Base-by-base conservation (phyloP, 2,113 vertebrate genomes). In the Limanda limanda region DNA sequence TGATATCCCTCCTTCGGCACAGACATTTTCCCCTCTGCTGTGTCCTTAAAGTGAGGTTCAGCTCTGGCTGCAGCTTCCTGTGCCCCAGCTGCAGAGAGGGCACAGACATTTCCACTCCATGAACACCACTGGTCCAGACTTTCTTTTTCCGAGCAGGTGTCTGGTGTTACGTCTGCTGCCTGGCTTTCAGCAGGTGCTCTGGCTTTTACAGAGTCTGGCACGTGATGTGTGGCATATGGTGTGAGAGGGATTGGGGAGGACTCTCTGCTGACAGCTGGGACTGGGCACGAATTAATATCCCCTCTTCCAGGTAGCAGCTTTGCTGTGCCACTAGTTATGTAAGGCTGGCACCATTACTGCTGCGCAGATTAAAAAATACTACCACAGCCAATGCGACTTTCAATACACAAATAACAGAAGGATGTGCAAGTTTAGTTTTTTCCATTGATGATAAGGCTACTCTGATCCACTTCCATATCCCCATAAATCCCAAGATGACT, bases 281-380 rank as follows among this genome's bases (percentile, higher is more conserved):
- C 70, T 40, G 72, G 82, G 76, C 79, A 83, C 12, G 31, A 75
- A 76, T 89, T 85, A 84, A 91, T 86, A 78, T 70, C 79, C 70
- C 68, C 62, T 71, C 69, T 89, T 88, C 81, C 76, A 91, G 90
- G 82, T 92, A 92, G 80, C 83, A 86, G 86, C 82, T 92, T 86
- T 89, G 69, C 78, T 31, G 12, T 67, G 67, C 70, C 61, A 52
- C 56, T 12, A 12, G 59, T 92, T 92, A 85, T 45, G 72, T 90
- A 90, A 93, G 79, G 52, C 74, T 86, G 79, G 82, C 79, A 71
- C 47, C 17, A 57, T 63, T n/a, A 23, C 72, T 60, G 72, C 64
- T 71, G 66, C 67, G 58, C 73, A 82, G 75, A 89, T 91, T 88
- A 91, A 81, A 74, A 60, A 51, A 66, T 55, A 59, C 58, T 31